Evolutionary conservation across 2,113 vertebrate genomes (phyloP).

Genomic region (Hippocampus comes): DNA sequence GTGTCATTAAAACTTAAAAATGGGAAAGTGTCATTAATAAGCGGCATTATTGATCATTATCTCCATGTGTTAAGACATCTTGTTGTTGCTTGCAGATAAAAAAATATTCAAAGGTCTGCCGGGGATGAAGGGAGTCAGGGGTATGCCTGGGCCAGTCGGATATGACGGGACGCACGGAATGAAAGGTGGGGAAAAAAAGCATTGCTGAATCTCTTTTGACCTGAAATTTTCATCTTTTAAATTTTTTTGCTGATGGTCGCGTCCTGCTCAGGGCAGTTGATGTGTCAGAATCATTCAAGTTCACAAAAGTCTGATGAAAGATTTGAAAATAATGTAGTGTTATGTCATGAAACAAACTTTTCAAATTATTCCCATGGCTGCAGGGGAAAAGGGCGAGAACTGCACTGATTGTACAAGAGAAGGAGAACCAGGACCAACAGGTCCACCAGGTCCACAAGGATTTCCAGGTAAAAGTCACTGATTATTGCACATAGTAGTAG

Average conservation of each 20-base stretch:
- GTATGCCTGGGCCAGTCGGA: slow-evolving; percentile 39
- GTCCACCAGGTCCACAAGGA: slow-evolving; percentile 50
- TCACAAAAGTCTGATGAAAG: neutral
- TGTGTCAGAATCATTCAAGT: neutral
- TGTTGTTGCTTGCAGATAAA: slow-evolving; percentile 24
- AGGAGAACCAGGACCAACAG: slow-evolving; percentile 47
- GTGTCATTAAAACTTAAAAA: neutral
- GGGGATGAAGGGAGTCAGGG: slow-evolving; percentile 53
- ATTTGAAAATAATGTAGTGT: neutral
- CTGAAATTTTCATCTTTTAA: neutral
- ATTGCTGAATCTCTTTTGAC: neutral
- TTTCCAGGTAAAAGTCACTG: slow-evolving; percentile 43
- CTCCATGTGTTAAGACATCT: neutral
- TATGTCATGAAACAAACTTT: neutral
- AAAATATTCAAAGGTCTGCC: slow-evolving; percentile 40
- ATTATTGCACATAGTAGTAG: neutral
- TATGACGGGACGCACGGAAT: slow-evolving; percentile 41
- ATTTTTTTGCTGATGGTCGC: neutral
- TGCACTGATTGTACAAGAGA: slow-evolving; percentile 31
- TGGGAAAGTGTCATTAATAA: neutral
- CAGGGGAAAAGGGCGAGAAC: slow-evolving; percentile 56
- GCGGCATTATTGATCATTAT: neutral
- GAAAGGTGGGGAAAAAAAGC: slow-evolving; percentile 47
- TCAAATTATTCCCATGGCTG: neutral
- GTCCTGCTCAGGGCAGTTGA: neutral